These are phyloP conservation scores for Eriosoma lanigerum DNA, from an alignment of 1,140 invertebrate genomes.

Conservation along the genomic window DNA sequence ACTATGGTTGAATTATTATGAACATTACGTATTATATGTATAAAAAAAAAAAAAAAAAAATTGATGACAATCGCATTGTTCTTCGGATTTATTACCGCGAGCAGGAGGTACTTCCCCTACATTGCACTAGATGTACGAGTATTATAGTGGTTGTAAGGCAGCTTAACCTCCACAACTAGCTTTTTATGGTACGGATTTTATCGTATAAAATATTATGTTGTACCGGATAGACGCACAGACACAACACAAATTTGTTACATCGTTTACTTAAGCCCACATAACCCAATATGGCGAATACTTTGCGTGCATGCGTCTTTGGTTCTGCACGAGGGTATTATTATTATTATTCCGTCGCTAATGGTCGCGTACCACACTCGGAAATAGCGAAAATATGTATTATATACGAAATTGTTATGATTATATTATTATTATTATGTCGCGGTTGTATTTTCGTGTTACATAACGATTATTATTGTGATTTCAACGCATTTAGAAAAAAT, in stretches of 20 bases:
- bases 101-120: no score
- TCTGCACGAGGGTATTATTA: background rate
- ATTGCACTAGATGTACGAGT: no score
- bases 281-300: slow-evolving; percentile 17
- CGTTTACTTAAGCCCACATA: slow-evolving; percentile 25
- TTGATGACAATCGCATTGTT: no score
- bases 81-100: no score
- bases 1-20: no score
- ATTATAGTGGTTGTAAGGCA: no score
- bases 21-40: no score
- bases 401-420: background rate
- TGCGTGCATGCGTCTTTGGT: background rate
- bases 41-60: no score
- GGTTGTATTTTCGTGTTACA: background rate
- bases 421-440: slow-evolving; percentile 3
- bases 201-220: no score
- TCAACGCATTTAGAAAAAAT: slow-evolving; percentile 9
- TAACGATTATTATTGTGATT: background rate
- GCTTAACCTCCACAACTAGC: no score
- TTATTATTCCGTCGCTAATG: slow-evolving; percentile 1
- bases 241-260: background rate
- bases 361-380: background rate
- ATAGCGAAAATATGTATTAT: background rate
- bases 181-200: no score
- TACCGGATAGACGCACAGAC: background rate